Evolutionary conservation across 2,797 vertebrate genomes (phyloP).

Genomic region (Sarcophilus harrisii): DNA sequence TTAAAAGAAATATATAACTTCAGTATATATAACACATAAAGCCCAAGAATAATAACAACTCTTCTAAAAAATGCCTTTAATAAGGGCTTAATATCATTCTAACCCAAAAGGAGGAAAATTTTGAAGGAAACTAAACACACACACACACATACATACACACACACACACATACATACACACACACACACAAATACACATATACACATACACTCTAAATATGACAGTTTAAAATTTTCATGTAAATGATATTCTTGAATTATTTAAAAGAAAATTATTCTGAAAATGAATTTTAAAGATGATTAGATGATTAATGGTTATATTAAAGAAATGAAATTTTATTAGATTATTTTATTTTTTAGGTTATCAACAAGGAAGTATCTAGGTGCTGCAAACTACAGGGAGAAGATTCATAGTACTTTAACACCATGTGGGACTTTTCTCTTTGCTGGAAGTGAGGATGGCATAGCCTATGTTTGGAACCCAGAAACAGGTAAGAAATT

Average conservation of each 20-base stretch:
- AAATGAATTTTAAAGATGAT: background rate
- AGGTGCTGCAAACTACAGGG: constrained; percentile 95
- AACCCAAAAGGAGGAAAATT: background rate
- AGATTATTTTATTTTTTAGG: constrained; percentile 83
- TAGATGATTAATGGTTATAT: background rate
- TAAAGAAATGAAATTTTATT: constrained; percentile 26
- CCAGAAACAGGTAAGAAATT: constrained; percentile 93
- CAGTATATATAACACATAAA: background rate
- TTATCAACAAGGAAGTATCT: constrained; percentile 93
- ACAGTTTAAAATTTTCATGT: background rate
- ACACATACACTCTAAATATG: background rate
- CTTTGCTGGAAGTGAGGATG: constrained; percentile 97
- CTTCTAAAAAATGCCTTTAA: background rate
- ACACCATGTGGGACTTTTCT: constrained; percentile 97
- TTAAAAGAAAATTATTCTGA: constrained; percentile 43
- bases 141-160: too few species aligned
- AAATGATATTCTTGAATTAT: constrained; percentile 1
- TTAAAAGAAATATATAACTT: background rate
- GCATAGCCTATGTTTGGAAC: constrained; percentile 97
- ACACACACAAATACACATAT: too few species aligned
- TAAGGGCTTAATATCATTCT: background rate
- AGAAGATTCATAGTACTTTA: constrained; percentile 95
- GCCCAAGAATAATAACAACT: background rate
- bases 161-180: too few species aligned
- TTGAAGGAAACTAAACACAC: background rate